Conservation (phyloP, 2,113 vertebrate genomes). For the Dryoscopus gambensis region DNA sequence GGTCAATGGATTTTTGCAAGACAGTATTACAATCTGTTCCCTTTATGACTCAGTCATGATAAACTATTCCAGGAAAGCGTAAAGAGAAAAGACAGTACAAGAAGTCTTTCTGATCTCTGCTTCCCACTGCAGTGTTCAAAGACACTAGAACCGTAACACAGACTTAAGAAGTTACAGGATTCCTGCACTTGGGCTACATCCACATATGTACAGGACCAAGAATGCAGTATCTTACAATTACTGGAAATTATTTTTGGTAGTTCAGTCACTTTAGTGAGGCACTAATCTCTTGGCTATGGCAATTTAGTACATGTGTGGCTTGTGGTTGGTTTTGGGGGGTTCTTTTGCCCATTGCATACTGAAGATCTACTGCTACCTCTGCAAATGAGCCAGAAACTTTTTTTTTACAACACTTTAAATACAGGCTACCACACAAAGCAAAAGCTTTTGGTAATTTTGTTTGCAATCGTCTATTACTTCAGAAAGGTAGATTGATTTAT, state of each 20-base stretch:
- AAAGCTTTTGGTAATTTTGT: not conserved
- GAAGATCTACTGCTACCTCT: not conserved
- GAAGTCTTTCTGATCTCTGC: not conserved
- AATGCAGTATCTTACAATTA: not conserved
- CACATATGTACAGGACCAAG: not conserved
- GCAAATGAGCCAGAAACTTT: not conserved
- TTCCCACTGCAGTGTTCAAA: not conserved
- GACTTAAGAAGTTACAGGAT: not conserved
- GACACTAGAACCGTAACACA: not conserved
- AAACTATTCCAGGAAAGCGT: not conserved
- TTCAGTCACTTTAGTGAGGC: not conserved
- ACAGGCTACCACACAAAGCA: not conserved
- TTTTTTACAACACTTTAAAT: not conserved
- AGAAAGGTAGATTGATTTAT: not conserved
- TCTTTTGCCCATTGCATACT: not conserved
- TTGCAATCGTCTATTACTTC: not conserved
- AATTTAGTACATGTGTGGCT: not conserved
- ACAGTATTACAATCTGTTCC: not conserved
- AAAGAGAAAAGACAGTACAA: not conserved
- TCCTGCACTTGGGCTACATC: not conserved
- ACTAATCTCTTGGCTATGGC: not conserved
- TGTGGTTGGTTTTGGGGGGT: not conserved
- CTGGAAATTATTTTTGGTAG: not conserved
- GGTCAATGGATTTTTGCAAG: not conserved
- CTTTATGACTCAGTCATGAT: not conserved